These are phyloP conservation scores for Pantherophis alleghaniensis DNA, from an alignment of 2,797 vertebrate genomes.

Conservation along the genomic window DNA sequence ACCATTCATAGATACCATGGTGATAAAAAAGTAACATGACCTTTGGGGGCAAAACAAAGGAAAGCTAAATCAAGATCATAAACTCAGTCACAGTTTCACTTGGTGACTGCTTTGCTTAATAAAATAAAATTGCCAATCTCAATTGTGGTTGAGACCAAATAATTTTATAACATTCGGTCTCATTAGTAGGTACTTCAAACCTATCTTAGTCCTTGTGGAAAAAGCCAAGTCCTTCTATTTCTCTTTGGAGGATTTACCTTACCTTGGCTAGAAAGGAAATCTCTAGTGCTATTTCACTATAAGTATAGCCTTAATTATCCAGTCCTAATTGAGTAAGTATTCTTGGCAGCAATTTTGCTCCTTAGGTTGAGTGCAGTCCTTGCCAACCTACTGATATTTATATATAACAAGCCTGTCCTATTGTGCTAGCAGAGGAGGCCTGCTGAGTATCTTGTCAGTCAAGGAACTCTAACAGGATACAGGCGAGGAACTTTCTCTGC, in stretches of 20 bases:
- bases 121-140: background rate
- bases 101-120: background rate
- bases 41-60: background rate
- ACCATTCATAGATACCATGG: background rate
- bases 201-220: background rate
- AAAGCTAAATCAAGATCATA: background rate
- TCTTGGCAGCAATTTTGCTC: conserved; percentile 7
- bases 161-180: background rate
- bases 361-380: background rate
- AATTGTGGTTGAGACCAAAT: background rate
- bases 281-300: background rate
- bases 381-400: background rate
- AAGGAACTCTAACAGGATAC: background rate
- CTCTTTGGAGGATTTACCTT: background rate
- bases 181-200: background rate
- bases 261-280: background rate
- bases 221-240: background rate
- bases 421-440: background rate
- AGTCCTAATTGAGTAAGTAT: background rate
- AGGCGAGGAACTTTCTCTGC: background rate
- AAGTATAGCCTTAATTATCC: background rate
- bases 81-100: background rate
- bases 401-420: background rate
- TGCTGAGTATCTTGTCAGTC: background rate
- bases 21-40: background rate